phyloP scores from a whole-genome alignment of 2,888 invertebrate species.

The Sinelater perroti region DNA sequence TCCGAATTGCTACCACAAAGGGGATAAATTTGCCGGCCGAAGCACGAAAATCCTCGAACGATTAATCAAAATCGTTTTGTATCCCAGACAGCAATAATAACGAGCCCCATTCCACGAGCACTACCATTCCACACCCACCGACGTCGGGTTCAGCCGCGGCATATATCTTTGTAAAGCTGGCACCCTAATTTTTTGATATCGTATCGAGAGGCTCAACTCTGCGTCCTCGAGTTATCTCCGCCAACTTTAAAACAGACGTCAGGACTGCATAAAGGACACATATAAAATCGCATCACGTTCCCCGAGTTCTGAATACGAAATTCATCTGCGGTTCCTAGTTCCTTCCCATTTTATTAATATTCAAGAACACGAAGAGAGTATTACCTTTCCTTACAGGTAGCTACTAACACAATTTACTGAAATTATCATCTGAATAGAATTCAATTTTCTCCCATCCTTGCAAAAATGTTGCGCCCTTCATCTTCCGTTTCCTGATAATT shows the following conservation, averaged over 20 bases:
- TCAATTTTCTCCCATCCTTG: conserved; percentile 9
- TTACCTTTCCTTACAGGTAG: conserved; percentile 22
- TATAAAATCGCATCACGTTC: conserved; percentile 33
- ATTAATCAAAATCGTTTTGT: conserved; percentile 13
- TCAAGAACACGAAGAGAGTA: conserved; percentile 24
- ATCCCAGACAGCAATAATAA: conserved; percentile 2
- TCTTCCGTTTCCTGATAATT: too few species aligned
- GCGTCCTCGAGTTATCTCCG: conserved; percentile 12
- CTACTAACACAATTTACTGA: conserved; percentile 21
- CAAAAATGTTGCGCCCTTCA: not conserved
- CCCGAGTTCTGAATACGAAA: conserved; percentile 29
- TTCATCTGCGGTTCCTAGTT: conserved; percentile 31
- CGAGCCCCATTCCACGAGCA: too few species aligned
- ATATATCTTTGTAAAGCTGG: too few species aligned
- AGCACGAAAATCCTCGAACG: conserved; percentile 8
- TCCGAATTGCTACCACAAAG: conserved; percentile 1
- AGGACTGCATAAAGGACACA: conserved; percentile 22
- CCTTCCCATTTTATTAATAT: conserved; percentile 27
- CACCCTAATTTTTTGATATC: not conserved
- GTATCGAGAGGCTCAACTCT: conserved; percentile 1
- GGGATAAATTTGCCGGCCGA: conserved; percentile 6
- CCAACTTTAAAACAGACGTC: conserved; percentile 23
- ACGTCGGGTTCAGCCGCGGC: too few species aligned
- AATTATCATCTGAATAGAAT: conserved; percentile 19
- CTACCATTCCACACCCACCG: too few species aligned